phyloP scores from a whole-genome alignment of 2,797 vertebrate species.

The Melopsittacus undulatus region DNA sequence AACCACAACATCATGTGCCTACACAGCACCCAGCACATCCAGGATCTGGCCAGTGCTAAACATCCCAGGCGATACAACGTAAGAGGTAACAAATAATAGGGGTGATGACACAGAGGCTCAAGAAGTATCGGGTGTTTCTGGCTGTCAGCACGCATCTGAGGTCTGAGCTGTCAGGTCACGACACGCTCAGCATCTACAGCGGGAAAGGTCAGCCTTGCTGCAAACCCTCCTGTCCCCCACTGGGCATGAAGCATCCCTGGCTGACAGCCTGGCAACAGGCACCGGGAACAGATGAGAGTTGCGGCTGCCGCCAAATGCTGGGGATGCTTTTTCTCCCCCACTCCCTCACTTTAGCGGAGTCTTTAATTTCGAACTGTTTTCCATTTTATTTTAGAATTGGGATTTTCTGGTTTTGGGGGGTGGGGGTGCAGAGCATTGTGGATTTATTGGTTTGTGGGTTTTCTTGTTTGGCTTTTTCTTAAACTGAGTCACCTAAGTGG shows the following conservation, averaged over 20 bases:
- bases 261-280: neutral
- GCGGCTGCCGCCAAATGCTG: neutral
- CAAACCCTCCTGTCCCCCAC: conserved; percentile 1
- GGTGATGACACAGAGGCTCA: neutral
- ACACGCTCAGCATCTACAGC: neutral
- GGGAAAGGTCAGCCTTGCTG: conserved; percentile 13
- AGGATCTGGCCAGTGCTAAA: neutral
- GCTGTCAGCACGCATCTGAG: conserved; percentile 16
- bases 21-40: neutral
- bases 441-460: conserved; percentile 21
- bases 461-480: neutral
- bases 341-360: neutral
- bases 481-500: conserved; percentile 40
- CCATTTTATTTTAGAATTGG: neutral
- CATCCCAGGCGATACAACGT: neutral
- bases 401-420: neutral
- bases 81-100: neutral
- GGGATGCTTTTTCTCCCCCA: neutral
- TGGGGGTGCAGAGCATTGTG: neutral
- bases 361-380: neutral
- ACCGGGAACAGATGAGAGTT: neutral
- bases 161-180: neutral
- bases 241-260: neutral
- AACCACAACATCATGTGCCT: neutral
- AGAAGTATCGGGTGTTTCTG: neutral